Evolutionary conservation across 92 coral and sea anemone species (phyloP).

Genomic region (Ricordea florida): DNA sequence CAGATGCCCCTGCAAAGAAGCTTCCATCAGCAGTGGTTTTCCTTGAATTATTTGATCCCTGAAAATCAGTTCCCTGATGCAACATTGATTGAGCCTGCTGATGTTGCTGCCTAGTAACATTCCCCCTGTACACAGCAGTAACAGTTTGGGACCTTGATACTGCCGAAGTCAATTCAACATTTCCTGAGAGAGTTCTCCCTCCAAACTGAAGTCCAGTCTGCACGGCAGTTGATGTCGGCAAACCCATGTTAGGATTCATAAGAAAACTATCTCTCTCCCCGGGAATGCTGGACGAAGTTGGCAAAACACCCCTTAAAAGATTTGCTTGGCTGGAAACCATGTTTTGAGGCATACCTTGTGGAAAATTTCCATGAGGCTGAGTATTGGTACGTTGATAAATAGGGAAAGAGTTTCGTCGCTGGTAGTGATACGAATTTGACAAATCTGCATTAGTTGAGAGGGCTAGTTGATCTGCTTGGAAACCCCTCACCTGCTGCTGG

Average conservation of each 20-base stretch:
- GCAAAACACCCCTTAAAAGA: slow-evolving; percentile 31
- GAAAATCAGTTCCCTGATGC: slow-evolving; percentile 35
- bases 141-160: slow-evolving; percentile 15
- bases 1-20: background rate
- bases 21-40: slow-evolving; percentile 12
- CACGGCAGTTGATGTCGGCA: slow-evolving; percentile 7
- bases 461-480: slow-evolving; percentile 19
- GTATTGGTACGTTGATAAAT: slow-evolving; percentile 64
- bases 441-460: slow-evolving; percentile 17
- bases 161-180: slow-evolving; percentile 14
- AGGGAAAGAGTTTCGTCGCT: slow-evolving; percentile 84
- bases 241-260: slow-evolving; percentile 4
- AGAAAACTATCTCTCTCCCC: slow-evolving; percentile 5
- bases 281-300: slow-evolving; percentile 9
- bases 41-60: slow-evolving; percentile 42
- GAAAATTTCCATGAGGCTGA: slow-evolving; percentile 52
- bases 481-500: slow-evolving; percentile 12
- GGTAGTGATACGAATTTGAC: slow-evolving; percentile 51
- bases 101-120: background rate
- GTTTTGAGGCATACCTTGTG: slow-evolving; percentile 21
- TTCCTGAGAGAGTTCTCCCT: slow-evolving; percentile 14
- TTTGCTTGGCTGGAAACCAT: slow-evolving; percentile 29
- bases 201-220: slow-evolving; percentile 10
- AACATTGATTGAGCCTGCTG: slow-evolving; percentile 15
- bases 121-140: slow-evolving; percentile 14